Conservation (phyloP, 92 coral and sea anemone genomes). For the Parazoanthus darwini region DNA sequence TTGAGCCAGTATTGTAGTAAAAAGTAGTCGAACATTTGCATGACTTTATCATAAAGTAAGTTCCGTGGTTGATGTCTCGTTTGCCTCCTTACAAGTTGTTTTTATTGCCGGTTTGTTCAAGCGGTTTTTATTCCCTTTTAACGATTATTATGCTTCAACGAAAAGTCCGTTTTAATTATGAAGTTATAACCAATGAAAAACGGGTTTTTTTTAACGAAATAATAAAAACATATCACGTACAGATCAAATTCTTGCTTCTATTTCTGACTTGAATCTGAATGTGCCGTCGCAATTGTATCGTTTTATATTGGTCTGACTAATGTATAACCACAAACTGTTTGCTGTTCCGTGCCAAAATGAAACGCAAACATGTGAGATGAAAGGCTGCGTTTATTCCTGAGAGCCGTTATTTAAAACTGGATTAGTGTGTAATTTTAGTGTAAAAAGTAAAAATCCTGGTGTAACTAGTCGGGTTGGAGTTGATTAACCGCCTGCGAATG, state of each 20-base stretch:
- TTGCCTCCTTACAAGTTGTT: background rate
- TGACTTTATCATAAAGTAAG: background rate
- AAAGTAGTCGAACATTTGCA: background rate
- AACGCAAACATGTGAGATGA: background rate
- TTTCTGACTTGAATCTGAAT: constrained; percentile 1
- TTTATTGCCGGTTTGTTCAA: background rate
- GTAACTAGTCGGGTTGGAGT: background rate
- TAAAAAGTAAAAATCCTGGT: background rate
- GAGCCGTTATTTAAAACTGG: constrained; percentile 14
- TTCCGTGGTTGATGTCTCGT: background rate
- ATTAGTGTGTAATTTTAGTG: constrained; percentile 3
- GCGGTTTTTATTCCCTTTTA: background rate
- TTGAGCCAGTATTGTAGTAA: background rate
- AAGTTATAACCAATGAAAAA: background rate
- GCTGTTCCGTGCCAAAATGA: background rate
- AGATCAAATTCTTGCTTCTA: constrained; percentile 19
- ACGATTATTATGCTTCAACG: background rate
- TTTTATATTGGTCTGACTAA: background rate
- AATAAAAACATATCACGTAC: constrained; percentile 1
- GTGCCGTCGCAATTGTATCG: background rate
- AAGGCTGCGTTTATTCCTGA: background rate
- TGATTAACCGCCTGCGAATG: constrained; percentile 18
- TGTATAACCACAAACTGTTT: background rate
- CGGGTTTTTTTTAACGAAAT: background rate
- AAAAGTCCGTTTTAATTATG: constrained; percentile 23